Evolutionary conservation across 2,797 vertebrate species (phyloP), one percentile per base, ranked within the genome.

Genomic region (Rhinoraja longicauda): DNA sequence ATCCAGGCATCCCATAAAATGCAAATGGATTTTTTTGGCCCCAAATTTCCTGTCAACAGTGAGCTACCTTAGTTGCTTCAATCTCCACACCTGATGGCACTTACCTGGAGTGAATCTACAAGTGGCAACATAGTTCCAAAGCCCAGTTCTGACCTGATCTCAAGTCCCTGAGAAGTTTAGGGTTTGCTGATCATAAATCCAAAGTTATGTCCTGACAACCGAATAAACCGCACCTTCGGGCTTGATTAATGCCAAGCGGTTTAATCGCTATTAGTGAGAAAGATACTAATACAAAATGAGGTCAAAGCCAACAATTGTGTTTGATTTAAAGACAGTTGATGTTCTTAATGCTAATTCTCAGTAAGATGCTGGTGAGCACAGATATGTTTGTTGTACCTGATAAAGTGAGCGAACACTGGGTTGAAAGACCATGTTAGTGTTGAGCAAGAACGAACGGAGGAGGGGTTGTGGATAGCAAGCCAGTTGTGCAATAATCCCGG

Each of bases 341-440:
- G 64, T 90, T 75, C 21, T 64, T 39, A 77, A 90, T n/a, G 21
- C 6, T 39, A 77, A 39, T 39, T 73, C 57, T 70, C 21, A 7
- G 17, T 73, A 21, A 13, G 32, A 57, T 15, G 24, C 62, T 76
- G 53, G 12, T 36, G 39, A 70, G 15, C 21, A 12, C 29, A 17
- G 67, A 9, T 77, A 21, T 36, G 57, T 72, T 78, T 36, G n/a
- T 24, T 82, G 4, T 95, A 99, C 99, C 99, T 99, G 98, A 94
- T 98, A 99, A 45, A 99, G 97, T 0, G 99, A 99, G 92, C 97
- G 97, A 32, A 99, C 98, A 0, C 97, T 99, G 0, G 99, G 99
- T 97, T 99, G 99, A 94, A 99, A 98, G 93, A 99, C 98, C 97
- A 99, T 96, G 96, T 97, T 99, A 95, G 98, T 98, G 96, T 99